Base-by-base conservation (phyloP, 2,888 invertebrate genomes). In the Andrena haemorrhoa region DNA sequence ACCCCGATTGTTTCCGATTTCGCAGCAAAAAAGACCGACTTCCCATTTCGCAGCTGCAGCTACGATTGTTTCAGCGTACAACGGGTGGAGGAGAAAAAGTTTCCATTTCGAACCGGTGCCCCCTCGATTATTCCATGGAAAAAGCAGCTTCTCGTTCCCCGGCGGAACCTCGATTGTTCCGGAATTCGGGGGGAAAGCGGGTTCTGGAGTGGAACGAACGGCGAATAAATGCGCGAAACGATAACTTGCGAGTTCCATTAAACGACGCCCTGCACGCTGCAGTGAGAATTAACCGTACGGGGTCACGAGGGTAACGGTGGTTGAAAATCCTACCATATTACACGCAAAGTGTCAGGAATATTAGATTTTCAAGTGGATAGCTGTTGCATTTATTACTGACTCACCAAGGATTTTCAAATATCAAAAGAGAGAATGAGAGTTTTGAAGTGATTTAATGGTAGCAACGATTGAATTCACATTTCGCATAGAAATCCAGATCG, bases 101-200 rank as follows among this genome's bases (percentile, higher is more conserved):
- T 78, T 71, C 47, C 47, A 65, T 56, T 61, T 53, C 61, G 33
- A 41, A 1, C 29, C 8, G n/a, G 53, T 31, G 41, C 47, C 23
- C 41, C 5, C 5, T 3, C 41, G 71, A 66, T 79, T 77, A 71
- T 79, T 64, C 41, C 79, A 47, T 20, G 12, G 64, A 64, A 63
- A 79, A 41, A 41, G 41, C 60, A 51, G 35, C 64, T 73, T 51
- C 31, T 31, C 70, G 20, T 69, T 20, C 49, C 1, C 23, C 20
- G n/a, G 7, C 29, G 60, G 16, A 64, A 61, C 56, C 49, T 35
- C 49, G 63, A 71, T 61, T 60, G 60, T 78, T 65, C 33, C 41
- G 33, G 16, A 60, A 65, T 33, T 51, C 12, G n/a, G 4, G 47
- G 47, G n/a, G 63, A 73, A 74, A 58, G 23, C 35, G 41, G 41